Evolutionary conservation across 2,797 vertebrate genomes (phyloP), one percentile per base, ranked within the genome.

Genomic region (Gadopsis marmoratus): DNA sequence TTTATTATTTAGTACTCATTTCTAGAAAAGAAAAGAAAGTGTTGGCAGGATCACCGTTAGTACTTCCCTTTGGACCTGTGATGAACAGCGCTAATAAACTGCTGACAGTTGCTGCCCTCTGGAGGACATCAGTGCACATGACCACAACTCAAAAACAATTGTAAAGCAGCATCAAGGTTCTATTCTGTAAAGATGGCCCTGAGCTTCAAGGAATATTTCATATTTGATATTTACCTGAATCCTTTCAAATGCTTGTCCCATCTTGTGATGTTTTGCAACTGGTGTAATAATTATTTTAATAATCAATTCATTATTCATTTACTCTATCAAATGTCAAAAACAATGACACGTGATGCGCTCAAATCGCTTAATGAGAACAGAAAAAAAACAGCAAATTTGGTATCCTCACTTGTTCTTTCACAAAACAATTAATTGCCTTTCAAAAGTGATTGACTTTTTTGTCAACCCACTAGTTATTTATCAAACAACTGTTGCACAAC

Each of bases 31-130:
- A 39, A 64, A 69, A 71, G 17, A 48, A 43, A 31, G 39, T 14
- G 5, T 13, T 7, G 31, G 0, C 13, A 62, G 54, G 7, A 10
- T 17, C 21, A 13, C 1, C 35, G 10, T 62, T 47, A 17, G 0
- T 37, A 19, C 35, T 66, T 21, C 41, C 31, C 56, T n/a, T 62
- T 35, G 9, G 31, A 59, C 31, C 41, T 60, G 39, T 31, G 17
- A 63, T 50, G 13, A 67, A n/a, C 6, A 21, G 21, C 19, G 9
- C 2, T 21, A 3, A 41, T 31, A 51, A 17, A 48, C 37, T 72
- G 62, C 59, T 37, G 45, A 69, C 50, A 67, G 13, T 12, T 90
- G 75, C 87, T 91, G 90, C 92, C 91, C 88, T 75, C 93, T 90
- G 48, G 83, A 79, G 92, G 89, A 86, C 48, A 76, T 14, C 3